phyloP scores from a whole-genome alignment of 2,888 invertebrate genomes.

The Argyresthia goedartella region DNA sequence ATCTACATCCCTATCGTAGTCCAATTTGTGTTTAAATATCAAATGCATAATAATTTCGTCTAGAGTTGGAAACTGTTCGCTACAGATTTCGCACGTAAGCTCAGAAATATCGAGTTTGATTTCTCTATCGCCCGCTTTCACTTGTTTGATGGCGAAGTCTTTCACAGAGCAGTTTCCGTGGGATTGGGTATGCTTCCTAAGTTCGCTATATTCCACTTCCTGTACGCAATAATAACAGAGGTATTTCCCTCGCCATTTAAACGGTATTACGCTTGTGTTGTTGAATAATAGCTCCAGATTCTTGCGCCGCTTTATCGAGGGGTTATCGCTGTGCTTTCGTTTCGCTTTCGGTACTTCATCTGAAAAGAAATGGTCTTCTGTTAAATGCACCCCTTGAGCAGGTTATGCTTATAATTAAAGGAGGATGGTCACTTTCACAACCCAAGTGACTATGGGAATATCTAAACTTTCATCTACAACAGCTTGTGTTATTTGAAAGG shows the following conservation, averaged over 20 bases:
- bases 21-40: slow-evolving; percentile 29
- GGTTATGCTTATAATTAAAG: background rate
- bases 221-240: slow-evolving; percentile 52
- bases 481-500: no score
- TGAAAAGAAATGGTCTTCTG: slow-evolving; percentile 48
- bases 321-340: slow-evolving; percentile 26
- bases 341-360: slow-evolving; percentile 32
- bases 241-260: slow-evolving; percentile 52
- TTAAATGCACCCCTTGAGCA: slow-evolving; percentile 5
- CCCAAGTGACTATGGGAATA: no score
- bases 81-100: slow-evolving; percentile 37
- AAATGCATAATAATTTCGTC: slow-evolving; percentile 33
- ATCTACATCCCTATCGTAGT: slow-evolving; percentile 28
- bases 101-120: slow-evolving; percentile 50
- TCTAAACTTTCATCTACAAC: no score
- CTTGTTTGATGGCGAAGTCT: slow-evolving; percentile 34
- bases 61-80: slow-evolving; percentile 19
- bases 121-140: slow-evolving; percentile 38
- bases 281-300: slow-evolving; percentile 51
- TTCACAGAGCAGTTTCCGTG: slow-evolving; percentile 34
- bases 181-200: slow-evolving; percentile 35
- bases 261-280: slow-evolving; percentile 50
- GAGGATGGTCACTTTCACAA: no score
- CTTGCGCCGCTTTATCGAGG: slow-evolving; percentile 20
- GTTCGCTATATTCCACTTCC: slow-evolving; percentile 24